phyloP scores from a whole-genome alignment of 2,888 invertebrate genomes.

The Phengaris alcon region DNA sequence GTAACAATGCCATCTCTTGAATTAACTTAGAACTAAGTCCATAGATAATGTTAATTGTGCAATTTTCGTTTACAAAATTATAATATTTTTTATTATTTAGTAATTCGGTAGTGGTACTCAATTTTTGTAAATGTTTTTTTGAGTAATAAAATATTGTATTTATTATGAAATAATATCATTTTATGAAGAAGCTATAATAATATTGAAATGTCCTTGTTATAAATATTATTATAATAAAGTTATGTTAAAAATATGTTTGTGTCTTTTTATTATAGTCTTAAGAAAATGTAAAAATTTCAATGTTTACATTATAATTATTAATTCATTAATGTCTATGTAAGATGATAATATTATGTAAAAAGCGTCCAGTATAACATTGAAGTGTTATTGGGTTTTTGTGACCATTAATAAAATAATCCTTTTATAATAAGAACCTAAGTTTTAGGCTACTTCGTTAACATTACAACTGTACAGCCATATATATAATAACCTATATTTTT shows the following conservation, averaged over 20 bases:
- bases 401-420: too few relatives aligned
- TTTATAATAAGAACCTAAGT: too few relatives aligned
- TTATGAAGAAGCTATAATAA: slow-evolving; percentile 48
- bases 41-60: slow-evolving; percentile 11
- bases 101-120: slow-evolving; percentile 24
- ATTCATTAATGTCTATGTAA: too few relatives aligned
- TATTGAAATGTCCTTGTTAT: slow-evolving; percentile 62
- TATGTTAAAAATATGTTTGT: slow-evolving; percentile 59
- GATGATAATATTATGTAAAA: too few relatives aligned
- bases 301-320: too few relatives aligned
- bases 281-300: not conserved
- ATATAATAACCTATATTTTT: too few relatives aligned
- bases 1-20: slow-evolving; percentile 5
- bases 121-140: slow-evolving; percentile 3
- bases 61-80: slow-evolving; percentile 26
- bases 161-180: slow-evolving; percentile 32
- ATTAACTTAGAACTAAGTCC: slow-evolving; percentile 1
- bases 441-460: too few relatives aligned
- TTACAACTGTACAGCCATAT: too few relatives aligned
- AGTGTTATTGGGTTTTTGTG: too few relatives aligned
- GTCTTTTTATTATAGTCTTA: slow-evolving; percentile 28
- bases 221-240: slow-evolving; percentile 73
- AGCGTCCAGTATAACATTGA: too few relatives aligned
- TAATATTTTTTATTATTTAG: too few relatives aligned
- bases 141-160: slow-evolving; percentile 34